Percentiles rank a stretch among this genome's conserved stretches.
These are phyloP conservation scores for Siniperca knerii DNA, from an alignment of 2,113 vertebrate species.

Conservation along the genomic window DNA sequence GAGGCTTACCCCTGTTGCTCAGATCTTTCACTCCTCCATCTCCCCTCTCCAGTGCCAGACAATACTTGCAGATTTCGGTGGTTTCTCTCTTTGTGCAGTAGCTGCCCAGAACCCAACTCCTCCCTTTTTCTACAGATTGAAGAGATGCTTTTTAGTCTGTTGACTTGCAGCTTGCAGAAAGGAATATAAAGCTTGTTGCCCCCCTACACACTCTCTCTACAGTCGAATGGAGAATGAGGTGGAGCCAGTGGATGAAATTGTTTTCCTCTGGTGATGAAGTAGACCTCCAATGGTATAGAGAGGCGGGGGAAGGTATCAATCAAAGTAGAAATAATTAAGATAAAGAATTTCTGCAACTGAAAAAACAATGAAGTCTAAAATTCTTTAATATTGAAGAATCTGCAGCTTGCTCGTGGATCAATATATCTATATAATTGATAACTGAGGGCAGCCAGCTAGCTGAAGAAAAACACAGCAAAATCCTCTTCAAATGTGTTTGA, in stretches of 20 bases:
- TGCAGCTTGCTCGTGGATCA: slow-evolving; percentile 33
- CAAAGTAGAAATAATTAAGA: slow-evolving; percentile 52
- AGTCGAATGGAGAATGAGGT: slow-evolving; percentile 79
- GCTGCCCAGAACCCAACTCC: slow-evolving; percentile 71
- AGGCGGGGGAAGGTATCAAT: slow-evolving; percentile 62
- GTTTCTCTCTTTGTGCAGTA: slow-evolving; percentile 66
- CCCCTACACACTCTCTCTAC: slow-evolving; percentile 65
- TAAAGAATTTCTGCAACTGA: slow-evolving; percentile 25
- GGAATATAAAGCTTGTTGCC: slow-evolving; percentile 72
- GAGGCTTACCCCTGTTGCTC: slow-evolving; percentile 78
- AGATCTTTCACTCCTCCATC: slow-evolving; percentile 75
- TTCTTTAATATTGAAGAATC: slow-evolving; percentile 19
- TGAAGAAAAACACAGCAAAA: slow-evolving; percentile 11
- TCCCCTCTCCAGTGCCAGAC: slow-evolving; percentile 65
- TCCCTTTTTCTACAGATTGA: slow-evolving; percentile 72
- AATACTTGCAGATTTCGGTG: slow-evolving; percentile 75
- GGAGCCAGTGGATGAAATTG: slow-evolving; percentile 79
- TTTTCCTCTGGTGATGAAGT: slow-evolving; percentile 78
- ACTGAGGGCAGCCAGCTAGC: background rate
- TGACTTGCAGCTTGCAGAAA: slow-evolving; percentile 77
- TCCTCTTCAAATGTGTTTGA: background rate
- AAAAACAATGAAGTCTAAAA: slow-evolving; percentile 28
- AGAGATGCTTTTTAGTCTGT: slow-evolving; percentile 75
- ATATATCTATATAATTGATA: slow-evolving; percentile 55
- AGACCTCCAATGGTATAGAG: slow-evolving; percentile 70